These are phyloP conservation scores for Tetragnatha versicolor DNA, from an alignment of 1,140 invertebrate species.

Conservation along the genomic window DNA sequence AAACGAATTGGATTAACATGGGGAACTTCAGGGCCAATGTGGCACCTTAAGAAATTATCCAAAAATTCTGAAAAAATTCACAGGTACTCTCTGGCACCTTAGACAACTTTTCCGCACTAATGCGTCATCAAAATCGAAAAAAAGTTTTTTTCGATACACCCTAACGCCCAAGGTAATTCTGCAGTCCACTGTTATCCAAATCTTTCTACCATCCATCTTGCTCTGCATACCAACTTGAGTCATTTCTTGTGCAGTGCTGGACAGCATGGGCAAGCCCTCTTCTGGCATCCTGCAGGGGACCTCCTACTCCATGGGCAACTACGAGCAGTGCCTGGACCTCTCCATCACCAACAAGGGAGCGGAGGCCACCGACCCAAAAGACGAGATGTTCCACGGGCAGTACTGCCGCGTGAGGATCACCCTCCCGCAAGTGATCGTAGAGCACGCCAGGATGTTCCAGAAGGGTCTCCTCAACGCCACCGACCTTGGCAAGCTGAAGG, in stretches of 20 bases:
- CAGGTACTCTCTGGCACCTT: too few species aligned
- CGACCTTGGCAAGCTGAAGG: conserved; percentile 38
- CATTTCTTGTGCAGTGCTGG: conserved; percentile 15
- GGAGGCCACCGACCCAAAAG: background rate
- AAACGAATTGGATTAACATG: too few species aligned
- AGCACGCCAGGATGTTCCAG: conserved; percentile 11
- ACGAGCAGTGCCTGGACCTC: conserved; percentile 33
- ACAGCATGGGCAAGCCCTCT: conserved; percentile 47
- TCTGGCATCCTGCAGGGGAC: conserved; percentile 30
- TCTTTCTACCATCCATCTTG: too few species aligned
- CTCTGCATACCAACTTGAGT: background rate
- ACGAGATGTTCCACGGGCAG: conserved; percentile 35
- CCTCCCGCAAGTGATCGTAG: conserved; percentile 11
- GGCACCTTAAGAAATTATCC: too few species aligned
- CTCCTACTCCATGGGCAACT: conserved; percentile 34
- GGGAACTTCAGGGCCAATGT: too few species aligned
- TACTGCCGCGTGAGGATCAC: conserved; percentile 30
- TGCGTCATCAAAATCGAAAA: too few species aligned
- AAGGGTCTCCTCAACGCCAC: conserved; percentile 23
- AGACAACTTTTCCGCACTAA: too few species aligned
- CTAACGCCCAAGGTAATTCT: too few species aligned
- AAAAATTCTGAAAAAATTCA: too few species aligned
- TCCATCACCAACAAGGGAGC: conserved; percentile 15
- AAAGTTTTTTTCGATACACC: too few species aligned
- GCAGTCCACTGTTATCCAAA: too few species aligned